Evolutionary conservation across 2,797 vertebrate species (phyloP).

Genomic region (Gymnoscopelus microlampas): DNA sequence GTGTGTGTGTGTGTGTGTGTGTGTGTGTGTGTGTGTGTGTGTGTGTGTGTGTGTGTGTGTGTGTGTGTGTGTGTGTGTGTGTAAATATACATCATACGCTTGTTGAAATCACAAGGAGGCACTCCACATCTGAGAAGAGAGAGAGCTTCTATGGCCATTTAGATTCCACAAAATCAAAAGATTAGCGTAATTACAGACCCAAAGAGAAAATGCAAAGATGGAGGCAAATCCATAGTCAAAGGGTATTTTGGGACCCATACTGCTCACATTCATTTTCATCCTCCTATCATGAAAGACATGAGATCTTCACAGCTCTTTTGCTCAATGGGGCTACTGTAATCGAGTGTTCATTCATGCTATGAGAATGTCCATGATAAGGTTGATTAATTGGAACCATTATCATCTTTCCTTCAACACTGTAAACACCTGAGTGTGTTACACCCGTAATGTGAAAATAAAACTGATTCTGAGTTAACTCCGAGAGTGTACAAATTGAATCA

Average conservation of each 20-base stretch:
- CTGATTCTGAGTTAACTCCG: no score
- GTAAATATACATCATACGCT: neutral
- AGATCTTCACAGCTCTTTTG: neutral
- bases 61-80: no score
- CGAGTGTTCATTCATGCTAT: neutral
- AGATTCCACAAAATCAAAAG: conserved; percentile 32
- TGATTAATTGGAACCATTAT: neutral
- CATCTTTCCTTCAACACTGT: no score
- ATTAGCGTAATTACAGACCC: conserved; percentile 41
- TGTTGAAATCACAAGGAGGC: conserved; percentile 17
- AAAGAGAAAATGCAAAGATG: conserved; percentile 26
- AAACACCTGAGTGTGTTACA: no score
- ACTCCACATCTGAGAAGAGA: conserved; percentile 1
- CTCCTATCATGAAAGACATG: conserved; percentile 6
- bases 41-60: no score
- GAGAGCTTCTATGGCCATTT: conserved; percentile 23
- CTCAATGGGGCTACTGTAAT: neutral
- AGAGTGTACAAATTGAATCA: neutral
- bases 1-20: no score
- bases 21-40: no score
- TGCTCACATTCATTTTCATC: neutral
- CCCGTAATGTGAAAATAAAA: no score
- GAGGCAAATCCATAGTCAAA: conserved; percentile 17
- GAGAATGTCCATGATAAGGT: conserved; percentile 5
- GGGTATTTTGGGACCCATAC: conserved; percentile 9